Evolutionary conservation across 2,113 vertebrate species (phyloP).

Genomic region (Glareola pratincola): DNA sequence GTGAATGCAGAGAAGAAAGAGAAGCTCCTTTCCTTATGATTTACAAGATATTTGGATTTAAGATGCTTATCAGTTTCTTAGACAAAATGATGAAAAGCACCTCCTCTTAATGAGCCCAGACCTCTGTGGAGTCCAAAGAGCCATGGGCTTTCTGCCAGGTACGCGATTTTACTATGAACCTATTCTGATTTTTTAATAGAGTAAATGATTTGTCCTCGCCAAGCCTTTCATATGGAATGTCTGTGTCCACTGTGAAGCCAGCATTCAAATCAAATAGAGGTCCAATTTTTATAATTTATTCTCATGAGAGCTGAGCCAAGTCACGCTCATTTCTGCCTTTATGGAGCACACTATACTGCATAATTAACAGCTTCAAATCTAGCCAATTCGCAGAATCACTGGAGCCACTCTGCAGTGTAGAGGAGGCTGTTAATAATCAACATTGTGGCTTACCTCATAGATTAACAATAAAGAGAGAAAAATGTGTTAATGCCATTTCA

Average conservation of each 20-base stretch:
- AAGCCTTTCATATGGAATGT: neutral
- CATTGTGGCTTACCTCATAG: neutral
- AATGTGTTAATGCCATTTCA: neutral
- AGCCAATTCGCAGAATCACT: neutral
- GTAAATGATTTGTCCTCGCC: neutral
- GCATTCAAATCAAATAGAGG: constrained; percentile 8
- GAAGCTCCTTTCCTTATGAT: neutral
- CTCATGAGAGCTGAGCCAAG: constrained; percentile 20
- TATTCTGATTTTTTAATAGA: neutral
- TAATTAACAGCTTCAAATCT: constrained; percentile 26
- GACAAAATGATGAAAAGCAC: neutral
- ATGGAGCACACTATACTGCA: neutral
- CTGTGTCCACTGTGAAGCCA: neutral
- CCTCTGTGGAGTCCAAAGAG: neutral
- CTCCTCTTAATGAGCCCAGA: neutral
- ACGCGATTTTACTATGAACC: neutral
- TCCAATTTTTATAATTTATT: constrained; percentile 31
- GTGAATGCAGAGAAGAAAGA: neutral
- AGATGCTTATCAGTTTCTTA: neutral
- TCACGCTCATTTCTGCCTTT: constrained; percentile 16
- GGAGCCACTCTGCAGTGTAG: neutral
- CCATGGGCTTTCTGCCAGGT: neutral
- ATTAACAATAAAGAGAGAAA: neutral
- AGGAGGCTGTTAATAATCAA: constrained; percentile 3
- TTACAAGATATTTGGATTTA: neutral